Conservation (phyloP, 2,797 vertebrate genomes). For the Naso thynnoides region DNA sequence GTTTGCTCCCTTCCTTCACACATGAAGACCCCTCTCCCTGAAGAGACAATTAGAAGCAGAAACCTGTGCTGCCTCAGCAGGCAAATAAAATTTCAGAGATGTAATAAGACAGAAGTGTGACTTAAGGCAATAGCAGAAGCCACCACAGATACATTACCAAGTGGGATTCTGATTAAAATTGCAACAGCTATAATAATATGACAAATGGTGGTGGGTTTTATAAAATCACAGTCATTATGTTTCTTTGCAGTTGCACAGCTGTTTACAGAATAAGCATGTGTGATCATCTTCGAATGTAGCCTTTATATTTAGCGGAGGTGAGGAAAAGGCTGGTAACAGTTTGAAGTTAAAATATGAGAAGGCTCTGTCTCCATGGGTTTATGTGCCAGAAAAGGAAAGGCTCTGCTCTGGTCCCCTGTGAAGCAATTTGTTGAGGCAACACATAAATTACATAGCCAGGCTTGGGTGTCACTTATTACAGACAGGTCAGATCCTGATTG, state of each 20-base stretch:
- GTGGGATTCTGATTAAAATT: constrained; percentile 55
- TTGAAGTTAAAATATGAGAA: constrained; percentile 31
- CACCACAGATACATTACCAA: constrained; percentile 47
- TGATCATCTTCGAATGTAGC: constrained; percentile 33
- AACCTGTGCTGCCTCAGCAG: constrained; percentile 61
- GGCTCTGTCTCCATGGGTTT: constrained; percentile 51
- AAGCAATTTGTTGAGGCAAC: constrained; percentile 82
- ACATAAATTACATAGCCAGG: constrained; percentile 78
- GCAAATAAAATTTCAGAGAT: constrained; percentile 63
- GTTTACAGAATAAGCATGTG: constrained; percentile 28
- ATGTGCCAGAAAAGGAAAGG: constrained; percentile 52
- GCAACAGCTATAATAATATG: constrained; percentile 46
- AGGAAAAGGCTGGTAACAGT: constrained; percentile 25
- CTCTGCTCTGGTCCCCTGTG: constrained; percentile 71
- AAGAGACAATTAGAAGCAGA: constrained; percentile 80
- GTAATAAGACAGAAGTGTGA: constrained; percentile 70
- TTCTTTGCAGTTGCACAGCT: constrained; percentile 36
- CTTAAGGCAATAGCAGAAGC: constrained; percentile 60
- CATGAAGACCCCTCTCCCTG: constrained; percentile 63
- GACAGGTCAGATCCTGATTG: constrained; percentile 77
- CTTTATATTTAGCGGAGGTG: constrained; percentile 17
- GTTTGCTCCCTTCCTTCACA: constrained; percentile 45
- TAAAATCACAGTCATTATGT: constrained; percentile 43
- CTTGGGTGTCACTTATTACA: constrained; percentile 77
- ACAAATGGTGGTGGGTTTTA: constrained; percentile 53